Conservation (phyloP, 2,797 vertebrate species). For the Coranthus polyacanthus region DNA sequence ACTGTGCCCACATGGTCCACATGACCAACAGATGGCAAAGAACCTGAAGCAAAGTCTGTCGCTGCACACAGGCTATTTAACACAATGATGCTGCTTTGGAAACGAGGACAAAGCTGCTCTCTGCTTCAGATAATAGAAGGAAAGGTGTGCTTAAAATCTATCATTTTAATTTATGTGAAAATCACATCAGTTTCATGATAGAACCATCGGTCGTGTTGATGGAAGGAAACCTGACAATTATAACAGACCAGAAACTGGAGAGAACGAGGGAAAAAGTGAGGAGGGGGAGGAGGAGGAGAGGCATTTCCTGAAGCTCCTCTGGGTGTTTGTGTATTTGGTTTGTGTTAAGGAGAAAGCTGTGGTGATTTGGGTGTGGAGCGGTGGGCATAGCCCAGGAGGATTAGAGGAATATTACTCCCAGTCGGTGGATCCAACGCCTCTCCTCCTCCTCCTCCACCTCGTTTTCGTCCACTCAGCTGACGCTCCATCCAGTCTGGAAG, state of each 20-base stretch:
- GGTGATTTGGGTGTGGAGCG: conserved; percentile 55
- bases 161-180: too few relatives aligned
- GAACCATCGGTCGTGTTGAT: conserved; percentile 2
- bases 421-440: conserved; percentile 23
- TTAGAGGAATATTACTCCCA: conserved; percentile 83
- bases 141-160: conserved; percentile 8
- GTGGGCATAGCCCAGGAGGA: conserved; percentile 84
- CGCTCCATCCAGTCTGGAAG: conserved; percentile 72
- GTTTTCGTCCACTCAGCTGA: conserved; percentile 43
- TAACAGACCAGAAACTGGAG: conserved; percentile 5
- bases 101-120: conserved; percentile 47
- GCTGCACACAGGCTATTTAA: conserved; percentile 52
- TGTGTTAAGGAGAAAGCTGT: conserved; percentile 79
- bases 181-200: too few relatives aligned
- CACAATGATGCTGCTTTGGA: conserved; percentile 25
- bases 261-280: not conserved
- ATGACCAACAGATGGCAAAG: conserved; percentile 67
- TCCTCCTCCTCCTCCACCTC: conserved; percentile 28
- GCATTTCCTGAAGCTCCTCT: conserved; percentile 46
- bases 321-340: conserved; percentile 81
- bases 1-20: conserved; percentile 46
- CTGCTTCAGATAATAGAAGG: conserved; percentile 6
- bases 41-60: conserved; percentile 64
- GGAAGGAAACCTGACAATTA: conserved; percentile 36
- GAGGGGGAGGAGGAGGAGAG: not conserved